A percentile compares a stretch with the other conserved stretches of the same genome.
Evolutionary conservation across 2,888 invertebrate species (phyloP).

Genomic region (Zaprionus obscuricornis): DNA sequence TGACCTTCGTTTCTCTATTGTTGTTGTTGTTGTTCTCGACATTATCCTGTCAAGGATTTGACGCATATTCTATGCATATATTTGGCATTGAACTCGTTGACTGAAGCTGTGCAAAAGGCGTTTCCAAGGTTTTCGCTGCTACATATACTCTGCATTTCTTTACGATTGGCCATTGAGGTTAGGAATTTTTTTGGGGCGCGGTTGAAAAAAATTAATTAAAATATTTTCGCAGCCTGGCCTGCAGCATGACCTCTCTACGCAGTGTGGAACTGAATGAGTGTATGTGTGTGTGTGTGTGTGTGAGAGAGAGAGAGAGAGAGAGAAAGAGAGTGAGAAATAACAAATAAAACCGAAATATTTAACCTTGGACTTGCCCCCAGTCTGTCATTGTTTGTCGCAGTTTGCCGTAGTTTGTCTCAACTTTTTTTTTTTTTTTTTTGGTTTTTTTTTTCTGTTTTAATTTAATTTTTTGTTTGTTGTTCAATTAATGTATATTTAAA

Average conservation of each 20-base stretch:
- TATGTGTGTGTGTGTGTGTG: too few species aligned
- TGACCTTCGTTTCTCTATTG: too few species aligned
- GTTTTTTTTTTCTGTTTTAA: slow-evolving; percentile 37
- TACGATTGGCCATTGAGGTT: slow-evolving; percentile 44
- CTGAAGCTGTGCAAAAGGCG: too few species aligned
- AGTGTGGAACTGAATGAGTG: too few species aligned
- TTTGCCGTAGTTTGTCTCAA: slow-evolving; percentile 29
- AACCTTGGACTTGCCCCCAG: slow-evolving; percentile 69
- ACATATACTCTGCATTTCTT: slow-evolving; percentile 6
- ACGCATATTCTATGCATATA: too few species aligned
- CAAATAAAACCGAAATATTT: slow-evolving; percentile 23
- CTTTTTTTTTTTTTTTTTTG: slow-evolving; percentile 33
- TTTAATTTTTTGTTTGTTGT: too few species aligned
- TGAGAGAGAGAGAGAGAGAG: too few species aligned
- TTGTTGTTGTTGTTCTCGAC: slow-evolving; percentile 56
- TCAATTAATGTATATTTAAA: too few species aligned
- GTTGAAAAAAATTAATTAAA: slow-evolving; percentile 63
- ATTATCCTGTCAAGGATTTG: slow-evolving; percentile 56
- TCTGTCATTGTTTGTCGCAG: slow-evolving; percentile 2
- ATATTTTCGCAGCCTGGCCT: slow-evolving; percentile 57
- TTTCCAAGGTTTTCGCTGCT: slow-evolving; percentile 31
- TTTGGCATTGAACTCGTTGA: slow-evolving; percentile 50
- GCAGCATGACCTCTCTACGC: slow-evolving; percentile 64
- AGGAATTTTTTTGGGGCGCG: slow-evolving; percentile 62
- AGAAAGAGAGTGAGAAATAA: slow-evolving; percentile 6